Conservation (phyloP, 1,140 invertebrate species). For the Drosophila elegans region DNA sequence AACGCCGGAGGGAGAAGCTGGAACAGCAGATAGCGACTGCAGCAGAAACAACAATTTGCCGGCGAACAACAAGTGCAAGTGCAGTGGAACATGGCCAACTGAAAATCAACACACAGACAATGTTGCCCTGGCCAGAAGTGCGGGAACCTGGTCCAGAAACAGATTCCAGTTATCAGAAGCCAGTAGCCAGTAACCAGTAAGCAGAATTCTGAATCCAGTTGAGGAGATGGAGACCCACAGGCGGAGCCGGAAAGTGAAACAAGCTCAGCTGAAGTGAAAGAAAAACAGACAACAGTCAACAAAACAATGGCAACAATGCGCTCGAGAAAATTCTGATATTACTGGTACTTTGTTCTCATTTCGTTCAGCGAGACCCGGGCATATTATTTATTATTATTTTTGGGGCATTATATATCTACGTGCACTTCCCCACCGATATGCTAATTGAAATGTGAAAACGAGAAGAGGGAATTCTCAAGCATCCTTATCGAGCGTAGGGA, state of each 20-base stretch:
- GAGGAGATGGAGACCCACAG: constrained; percentile 5
- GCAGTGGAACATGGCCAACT: constrained; percentile 61
- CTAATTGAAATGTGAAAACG: constrained; percentile 62
- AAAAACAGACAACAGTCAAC: constrained; percentile 75
- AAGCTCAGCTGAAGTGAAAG: constrained; percentile 72
- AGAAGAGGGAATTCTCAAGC: constrained; percentile 32
- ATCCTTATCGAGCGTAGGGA: constrained; percentile 21
- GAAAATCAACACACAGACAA: constrained; percentile 75
- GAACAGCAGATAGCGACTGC: constrained; percentile 42
- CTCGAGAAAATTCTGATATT: constrained; percentile 69
- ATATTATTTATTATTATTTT: constrained; percentile 60
- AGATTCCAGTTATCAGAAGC: constrained; percentile 6
- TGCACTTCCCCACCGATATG: constrained; percentile 38
- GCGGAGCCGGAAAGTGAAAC: constrained; percentile 75
- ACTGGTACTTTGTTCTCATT: constrained; percentile 48
- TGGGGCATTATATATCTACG: constrained; percentile 12
- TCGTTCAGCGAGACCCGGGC: constrained; percentile 43
- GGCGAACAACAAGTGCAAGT: constrained; percentile 40
- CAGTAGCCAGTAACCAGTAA: constrained; percentile 10
- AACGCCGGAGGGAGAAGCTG: constrained; percentile 55
- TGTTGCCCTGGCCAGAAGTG: constrained; percentile 53
- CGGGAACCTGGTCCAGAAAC: constrained; percentile 19
- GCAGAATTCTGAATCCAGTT: constrained; percentile 2
- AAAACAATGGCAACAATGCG: constrained; percentile 78
- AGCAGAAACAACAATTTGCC: constrained; percentile 32